Base-by-base conservation (phyloP, 1,140 invertebrate genomes). In the Procambarus virginalis region DNA sequence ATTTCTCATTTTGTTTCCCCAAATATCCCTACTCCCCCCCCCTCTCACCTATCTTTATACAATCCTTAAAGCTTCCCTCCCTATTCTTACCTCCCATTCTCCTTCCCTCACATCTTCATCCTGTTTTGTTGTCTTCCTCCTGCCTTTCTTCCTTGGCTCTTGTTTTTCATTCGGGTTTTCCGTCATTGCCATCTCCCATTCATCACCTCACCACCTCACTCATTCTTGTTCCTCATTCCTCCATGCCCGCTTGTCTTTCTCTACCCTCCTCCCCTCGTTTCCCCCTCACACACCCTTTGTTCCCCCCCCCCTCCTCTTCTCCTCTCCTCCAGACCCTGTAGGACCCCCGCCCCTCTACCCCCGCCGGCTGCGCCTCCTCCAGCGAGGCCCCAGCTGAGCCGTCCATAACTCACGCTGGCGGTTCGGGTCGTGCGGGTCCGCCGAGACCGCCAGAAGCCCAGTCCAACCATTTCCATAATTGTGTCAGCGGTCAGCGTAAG, bases 401-500 rank as follows among this genome's bases (percentile, higher is more conserved):
- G 51, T 51, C 88, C 81, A 89, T 89, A 89, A 89, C 88, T 89
- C 88, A 89, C 81, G 88, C 81, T 81, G 73, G 75, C 46, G 84
- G 84, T 60, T 64, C 75, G 46, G 84, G 76, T 60, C 55, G 12
- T 79, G 88, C 68, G 46, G 46, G 49, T 58, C 89, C 90, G 55
- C 70, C 3, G 90, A 91, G 90, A 86, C 84, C 84, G 55, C 79
- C 77, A 78, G 79, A 64, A 85, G 84, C 90, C 84, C 90, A 89
- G 81, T 45, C 84, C 80, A 78, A 79, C 90, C 90, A 91, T 91
- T 91, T 91, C 90, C 90, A 91, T 91, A 91, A 91, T 91, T 86
- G 90, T 91, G 90, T 91, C 90, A 91, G 90, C 90, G 90, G 90
- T 91, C 90, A 91, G 90, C 83, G 83, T 84, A 84, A 89, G 82